Evolutionary conservation across 2,888 invertebrate genomes (phyloP), one percentile per base, ranked within the genome.

Genomic region (Oscheius sp.): DNA sequence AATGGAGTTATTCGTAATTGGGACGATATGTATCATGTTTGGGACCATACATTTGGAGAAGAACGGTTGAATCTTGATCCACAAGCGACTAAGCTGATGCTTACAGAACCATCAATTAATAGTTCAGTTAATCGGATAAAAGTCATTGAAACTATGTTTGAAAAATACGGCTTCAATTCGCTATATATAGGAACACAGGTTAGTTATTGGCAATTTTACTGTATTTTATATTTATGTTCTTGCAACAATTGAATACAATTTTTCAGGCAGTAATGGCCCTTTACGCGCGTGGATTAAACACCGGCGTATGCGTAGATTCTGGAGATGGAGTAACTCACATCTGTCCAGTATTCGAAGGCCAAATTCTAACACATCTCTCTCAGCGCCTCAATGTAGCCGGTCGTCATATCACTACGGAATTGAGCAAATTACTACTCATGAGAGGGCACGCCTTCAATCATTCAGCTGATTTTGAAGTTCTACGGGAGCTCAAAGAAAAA

Each of bases 371-470:
- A 0, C 98, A 99, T 91, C 91, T 99, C 71, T 99, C 97, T 0
- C 91, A 95, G 83, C 91, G 99, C 61, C 90, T 99, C 79, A 98
- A 99, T 89, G 96, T 99, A 87, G 99, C 99, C 49, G 99, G 99
- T 6, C 91, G 99, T 80, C 97, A 99, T 89, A 97, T 99, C 86
- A 99, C 99, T 0, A 92, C 94, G 88, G 97, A 98, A 91, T 92
- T 99, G 74, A 98, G 98, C 85, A 98, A 98, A 94, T 91, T 98
- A 81, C 91, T 99, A 16, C 91, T 98, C 27, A 91, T 98, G 46
- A 92, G 97, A 85, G 99, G 98, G 1, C 99, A 99, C 89, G 97
- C 98, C 35, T 99, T 99, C 91, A 99, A 99, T 91, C 98, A 99
- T 91, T 96, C 98, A 0, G 99, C 99, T 16, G 99, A 99, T 91